Percentiles rank a stretch among this genome's conserved stretches.
Evolutionary conservation across 2,888 invertebrate species (phyloP).

Genomic region (Diarsia mendica): DNA sequence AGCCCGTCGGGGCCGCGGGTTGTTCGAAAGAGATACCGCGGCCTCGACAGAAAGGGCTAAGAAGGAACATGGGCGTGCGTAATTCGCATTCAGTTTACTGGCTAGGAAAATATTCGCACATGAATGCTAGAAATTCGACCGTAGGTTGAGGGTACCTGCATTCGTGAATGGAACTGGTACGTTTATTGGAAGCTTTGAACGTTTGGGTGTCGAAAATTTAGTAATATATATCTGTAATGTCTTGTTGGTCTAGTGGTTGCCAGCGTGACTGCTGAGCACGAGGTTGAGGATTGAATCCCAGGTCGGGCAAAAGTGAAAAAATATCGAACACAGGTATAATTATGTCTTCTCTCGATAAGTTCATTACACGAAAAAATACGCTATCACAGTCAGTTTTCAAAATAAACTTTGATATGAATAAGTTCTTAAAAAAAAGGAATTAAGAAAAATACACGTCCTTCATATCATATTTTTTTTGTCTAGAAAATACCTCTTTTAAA

Average conservation of each 20-base stretch:
- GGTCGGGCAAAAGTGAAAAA: not conserved
- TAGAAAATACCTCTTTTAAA: conserved; percentile 27
- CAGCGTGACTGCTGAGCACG: not conserved
- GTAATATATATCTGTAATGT: not conserved
- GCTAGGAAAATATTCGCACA: conserved; percentile 30
- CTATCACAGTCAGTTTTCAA: not conserved
- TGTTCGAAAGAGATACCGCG: too few species aligned
- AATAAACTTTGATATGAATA: not conserved
- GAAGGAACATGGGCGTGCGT: too few species aligned
- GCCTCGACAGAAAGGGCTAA: too few species aligned
- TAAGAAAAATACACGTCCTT: not conserved
- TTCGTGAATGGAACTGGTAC: not conserved
- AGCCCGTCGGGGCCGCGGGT: too few species aligned
- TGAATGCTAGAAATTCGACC: conserved; percentile 12
- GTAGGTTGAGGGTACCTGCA: too few species aligned
- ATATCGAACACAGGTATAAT: too few species aligned
- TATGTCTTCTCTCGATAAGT: too few species aligned
- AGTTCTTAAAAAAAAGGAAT: too few species aligned
- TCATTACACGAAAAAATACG: too few species aligned
- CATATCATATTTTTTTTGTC: not conserved
- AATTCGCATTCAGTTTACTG: conserved; percentile 18
- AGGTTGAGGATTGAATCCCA: not conserved
- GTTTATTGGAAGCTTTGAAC: not conserved
- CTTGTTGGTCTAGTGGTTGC: not conserved
- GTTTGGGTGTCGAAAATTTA: not conserved